phyloP scores from a whole-genome alignment of 2,888 invertebrate genomes.

The Netelia virgata region DNA sequence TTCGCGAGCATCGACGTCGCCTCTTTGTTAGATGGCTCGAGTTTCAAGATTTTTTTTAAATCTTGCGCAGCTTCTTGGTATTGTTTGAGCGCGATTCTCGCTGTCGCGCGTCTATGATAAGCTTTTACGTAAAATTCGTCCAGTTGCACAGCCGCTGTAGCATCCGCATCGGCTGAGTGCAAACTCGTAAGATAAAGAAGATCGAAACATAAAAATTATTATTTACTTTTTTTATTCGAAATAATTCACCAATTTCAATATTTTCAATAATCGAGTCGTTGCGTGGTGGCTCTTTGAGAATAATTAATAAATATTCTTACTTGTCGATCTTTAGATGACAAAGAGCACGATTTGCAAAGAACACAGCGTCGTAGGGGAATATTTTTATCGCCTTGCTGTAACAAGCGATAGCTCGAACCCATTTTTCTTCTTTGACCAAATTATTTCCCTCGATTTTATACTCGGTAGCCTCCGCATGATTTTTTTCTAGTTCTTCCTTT shows the following conservation, averaged over 20 bases:
- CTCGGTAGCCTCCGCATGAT: conserved; percentile 87
- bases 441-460: conserved; percentile 94
- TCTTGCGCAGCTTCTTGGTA: conserved; percentile 91
- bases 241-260: not conserved
- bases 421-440: conserved; percentile 92
- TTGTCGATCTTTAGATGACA: conserved; percentile 93
- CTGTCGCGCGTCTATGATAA: conserved; percentile 92
- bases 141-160: conserved; percentile 91
- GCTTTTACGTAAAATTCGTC: conserved; percentile 94
- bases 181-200: conserved; percentile 85
- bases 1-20: conserved; percentile 88
- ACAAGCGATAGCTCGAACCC: conserved; percentile 93
- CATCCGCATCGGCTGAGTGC: conserved; percentile 91
- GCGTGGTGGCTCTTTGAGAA: too few relatives aligned
- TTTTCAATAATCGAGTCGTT: too few relatives aligned
- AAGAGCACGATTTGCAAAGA: conserved; percentile 95
- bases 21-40: conserved; percentile 93
- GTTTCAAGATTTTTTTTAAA: conserved; percentile 88
- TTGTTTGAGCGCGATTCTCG: conserved; percentile 90
- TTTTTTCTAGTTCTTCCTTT: conserved; percentile 86
- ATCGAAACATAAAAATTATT: not conserved
- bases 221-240: not conserved
- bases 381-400: conserved; percentile 95
- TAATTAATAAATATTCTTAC: conserved; percentile 85
- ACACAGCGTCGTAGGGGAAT: conserved; percentile 92